Base-by-base conservation (phyloP, 2,797 vertebrate species). In the Tapera naevia region DNA sequence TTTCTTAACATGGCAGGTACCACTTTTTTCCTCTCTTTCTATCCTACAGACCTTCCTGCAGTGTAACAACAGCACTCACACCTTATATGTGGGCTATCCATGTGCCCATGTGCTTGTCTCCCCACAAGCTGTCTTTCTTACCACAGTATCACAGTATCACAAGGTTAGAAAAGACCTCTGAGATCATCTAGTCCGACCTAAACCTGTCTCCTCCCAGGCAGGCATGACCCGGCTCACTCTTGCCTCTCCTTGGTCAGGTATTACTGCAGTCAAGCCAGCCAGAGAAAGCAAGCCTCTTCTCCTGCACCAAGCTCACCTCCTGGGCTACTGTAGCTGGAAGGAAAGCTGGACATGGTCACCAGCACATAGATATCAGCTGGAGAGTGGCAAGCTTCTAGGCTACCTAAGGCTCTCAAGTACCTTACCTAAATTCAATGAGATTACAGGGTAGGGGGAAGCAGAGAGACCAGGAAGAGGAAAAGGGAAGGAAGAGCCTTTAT, bases 81-180 rank as follows among this genome's bases (percentile, higher is more conserved):
- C 11, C 46, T 84, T 79, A 22, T 28, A 23, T 0, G 0, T 17
- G 8, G 32, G 19, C 18, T 57, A 12, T 61, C 48, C 65, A 39
- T 28, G 5, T 45, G 45, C 13, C 39, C 50, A 53, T 11, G 8
- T 0, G 0, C 33, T 88, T 69, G 28, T 8, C 9, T 35, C 17
- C 22, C 54, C 28, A 33, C 12, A 37, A 33, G 4, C 16, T 43
- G 57, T 6, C 24, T 86, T 80, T 70, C 37, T 80, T n/a, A n/a
- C n/a, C n/a, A n/a, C n/a, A n/a, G n/a, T n/a, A n/a, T n/a, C n/a
- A n/a, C n/a, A n/a, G n/a, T n/a, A n/a, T n/a, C n/a, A n/a, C n/a
- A n/a, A n/a, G n/a, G n/a, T n/a, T n/a, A n/a, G n/a, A n/a, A n/a
- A n/a, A n/a, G n/a, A n/a, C n/a, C n/a, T n/a, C n/a, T n/a, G n/a